These are phyloP conservation scores for Brenthis daphne DNA, from an alignment of 2,888 invertebrate genomes.

Conservation along the genomic window DNA sequence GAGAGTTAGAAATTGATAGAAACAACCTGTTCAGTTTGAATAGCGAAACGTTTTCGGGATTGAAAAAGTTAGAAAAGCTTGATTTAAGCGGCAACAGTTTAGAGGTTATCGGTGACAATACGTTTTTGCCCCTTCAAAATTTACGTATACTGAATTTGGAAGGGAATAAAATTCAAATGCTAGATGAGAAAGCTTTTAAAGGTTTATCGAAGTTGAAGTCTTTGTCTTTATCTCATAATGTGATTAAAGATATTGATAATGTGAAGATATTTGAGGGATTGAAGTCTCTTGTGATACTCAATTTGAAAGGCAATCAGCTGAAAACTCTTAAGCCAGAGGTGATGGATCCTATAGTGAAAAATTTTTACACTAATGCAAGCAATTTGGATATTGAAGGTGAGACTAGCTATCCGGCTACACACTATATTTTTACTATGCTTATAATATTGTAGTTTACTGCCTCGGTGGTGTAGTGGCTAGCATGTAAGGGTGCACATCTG, in stretches of 20 bases:
- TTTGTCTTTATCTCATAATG: constrained; percentile 65
- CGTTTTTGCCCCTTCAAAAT: constrained; percentile 78
- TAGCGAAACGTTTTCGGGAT: constrained; percentile 88
- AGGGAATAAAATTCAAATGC: constrained; percentile 72
- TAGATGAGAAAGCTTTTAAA: constrained; percentile 70
- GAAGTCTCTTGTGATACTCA: constrained; percentile 54
- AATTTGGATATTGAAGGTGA: constrained; percentile 70
- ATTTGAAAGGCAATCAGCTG: constrained; percentile 64
- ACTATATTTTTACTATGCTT: no score
- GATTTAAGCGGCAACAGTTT: constrained; percentile 88
- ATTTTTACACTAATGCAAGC: constrained; percentile 57
- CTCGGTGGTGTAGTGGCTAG: no score
- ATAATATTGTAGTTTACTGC: no score
- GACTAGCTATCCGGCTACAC: neutral
- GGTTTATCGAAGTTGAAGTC: constrained; percentile 59
- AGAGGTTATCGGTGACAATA: constrained; percentile 89
- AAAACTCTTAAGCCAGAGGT: constrained; percentile 57
- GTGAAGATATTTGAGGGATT: constrained; percentile 60
- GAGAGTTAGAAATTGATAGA: constrained; percentile 89
- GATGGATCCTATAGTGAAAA: constrained; percentile 62
- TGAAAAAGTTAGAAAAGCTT: constrained; percentile 85
- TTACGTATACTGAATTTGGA: constrained; percentile 63
- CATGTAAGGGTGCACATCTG: no score
- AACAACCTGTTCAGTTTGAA: constrained; percentile 88
- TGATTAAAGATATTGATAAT: constrained; percentile 58